Conservation (phyloP, 2,113 vertebrate species). For the Odocoileus virginianus region DNA sequence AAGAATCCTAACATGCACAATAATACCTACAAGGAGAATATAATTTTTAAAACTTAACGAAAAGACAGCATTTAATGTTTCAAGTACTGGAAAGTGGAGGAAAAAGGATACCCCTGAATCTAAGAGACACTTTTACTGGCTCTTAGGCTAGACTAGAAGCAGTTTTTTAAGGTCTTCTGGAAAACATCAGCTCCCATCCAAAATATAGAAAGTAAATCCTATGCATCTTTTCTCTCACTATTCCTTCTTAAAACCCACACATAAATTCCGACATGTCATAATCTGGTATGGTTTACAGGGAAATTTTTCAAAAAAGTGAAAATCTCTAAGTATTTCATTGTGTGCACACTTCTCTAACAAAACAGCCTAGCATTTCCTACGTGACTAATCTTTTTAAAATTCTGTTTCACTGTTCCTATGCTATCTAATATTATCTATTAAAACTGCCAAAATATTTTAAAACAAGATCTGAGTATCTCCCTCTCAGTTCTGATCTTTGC, state of each 20-base stretch:
- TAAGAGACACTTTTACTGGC: slow-evolving; percentile 26
- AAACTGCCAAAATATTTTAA: slow-evolving; percentile 74
- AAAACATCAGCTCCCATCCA: slow-evolving; percentile 8
- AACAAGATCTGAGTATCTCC: slow-evolving; percentile 52
- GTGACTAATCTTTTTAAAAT: slow-evolving; percentile 69
- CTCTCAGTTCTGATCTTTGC: slow-evolving; percentile 66
- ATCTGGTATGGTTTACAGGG: not conserved
- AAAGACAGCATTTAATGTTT: not conserved
- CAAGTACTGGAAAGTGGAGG: not conserved
- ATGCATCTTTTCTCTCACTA: not conserved
- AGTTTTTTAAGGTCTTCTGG: slow-evolving; percentile 16
- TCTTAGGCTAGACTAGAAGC: not conserved
- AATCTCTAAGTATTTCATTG: slow-evolving; percentile 37
- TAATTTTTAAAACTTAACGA: not conserved
- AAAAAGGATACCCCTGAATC: not conserved
- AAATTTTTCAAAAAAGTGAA: slow-evolving; percentile 7
- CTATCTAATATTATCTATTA: slow-evolving; percentile 64
- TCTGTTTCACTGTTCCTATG: slow-evolving; percentile 56
- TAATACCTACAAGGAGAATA: not conserved
- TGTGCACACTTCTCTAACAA: slow-evolving; percentile 47
- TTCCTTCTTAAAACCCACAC: slow-evolving; percentile 33
- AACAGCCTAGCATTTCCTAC: slow-evolving; percentile 55
- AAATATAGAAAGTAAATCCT: not conserved
- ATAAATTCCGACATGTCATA: slow-evolving; percentile 1
- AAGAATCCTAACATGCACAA: not conserved